Evolutionary conservation across 2,113 vertebrate genomes (phyloP), one percentile per base, ranked within the genome.

Genomic region (Larimichthys crocea): DNA sequence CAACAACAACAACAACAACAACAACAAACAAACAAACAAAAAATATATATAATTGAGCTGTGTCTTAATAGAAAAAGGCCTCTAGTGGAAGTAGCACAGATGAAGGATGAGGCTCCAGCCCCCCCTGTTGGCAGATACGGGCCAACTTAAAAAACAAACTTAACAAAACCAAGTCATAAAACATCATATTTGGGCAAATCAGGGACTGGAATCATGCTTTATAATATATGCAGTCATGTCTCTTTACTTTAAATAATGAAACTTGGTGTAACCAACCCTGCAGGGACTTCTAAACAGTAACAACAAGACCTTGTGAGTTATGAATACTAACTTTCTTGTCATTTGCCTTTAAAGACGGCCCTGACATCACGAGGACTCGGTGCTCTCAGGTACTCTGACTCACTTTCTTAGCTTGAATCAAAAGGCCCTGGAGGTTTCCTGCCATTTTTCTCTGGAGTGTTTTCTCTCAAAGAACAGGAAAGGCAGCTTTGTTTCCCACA

Each of bases 381-480:
- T 29, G 74, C 69, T 62, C 74, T 66, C 80, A 85, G 87, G 80
- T 86, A 82, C 66, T 56, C 85, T 86, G 82, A 85, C 60, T 90
- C 85, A 85, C 85, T 86, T 90, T 90, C 87, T 84, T 73, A 80
- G 68, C 76, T 59, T 64, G 86, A 91, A 92, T 93, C 88, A 92
- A 93, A 94, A 93, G 91, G 72, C 92, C 90, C 84, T 88, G 86
- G 83, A 90, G 90, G 72, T 88, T 93, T 94, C 93, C 93, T 88
- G 93, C 84, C 76, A 94, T 94, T 94, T 94, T 93, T 82, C 90
- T 93, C 75, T 81, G 84, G 88, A 92, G 91, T 90, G 82, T 89
- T 93, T 91, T 89, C 87, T 83, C 83, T 90, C 88, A 91, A 88
- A 85, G 87, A 90, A 80, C 88, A 87, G 92, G 91, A 93, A 92